phyloP scores from a whole-genome alignment of 1,140 invertebrate species.

The Eriosoma lanigerum region DNA sequence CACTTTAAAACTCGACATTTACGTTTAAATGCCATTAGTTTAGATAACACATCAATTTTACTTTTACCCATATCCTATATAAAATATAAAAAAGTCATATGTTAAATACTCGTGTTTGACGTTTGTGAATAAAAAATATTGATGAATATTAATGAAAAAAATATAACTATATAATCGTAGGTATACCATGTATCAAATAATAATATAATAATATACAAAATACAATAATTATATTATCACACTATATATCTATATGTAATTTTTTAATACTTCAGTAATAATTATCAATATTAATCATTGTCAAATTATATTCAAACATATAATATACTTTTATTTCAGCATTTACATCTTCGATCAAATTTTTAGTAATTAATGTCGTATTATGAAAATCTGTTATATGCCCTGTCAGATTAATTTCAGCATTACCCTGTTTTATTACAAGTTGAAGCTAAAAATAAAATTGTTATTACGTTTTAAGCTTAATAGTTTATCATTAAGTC shows the following conservation, averaged over 20 bases:
- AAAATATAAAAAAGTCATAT: neutral
- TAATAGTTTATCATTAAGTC: no score
- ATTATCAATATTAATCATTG: no score
- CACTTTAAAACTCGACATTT: slow-evolving; percentile 23
- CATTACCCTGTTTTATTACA: neutral
- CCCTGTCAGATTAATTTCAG: slow-evolving; percentile 1
- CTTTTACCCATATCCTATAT: slow-evolving; percentile 21
- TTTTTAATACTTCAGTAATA: no score
- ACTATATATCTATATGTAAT: no score
- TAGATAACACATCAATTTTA: slow-evolving; percentile 18
- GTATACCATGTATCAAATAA: no score
- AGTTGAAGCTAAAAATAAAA: slow-evolving; percentile 36
- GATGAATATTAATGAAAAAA: neutral
- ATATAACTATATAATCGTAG: no score
- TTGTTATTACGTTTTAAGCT: neutral
- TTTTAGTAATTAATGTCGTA: neutral
- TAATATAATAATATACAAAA: no score
- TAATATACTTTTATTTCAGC: slow-evolving; percentile 32
- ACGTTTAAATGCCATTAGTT: slow-evolving; percentile 32
- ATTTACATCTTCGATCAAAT: slow-evolving; percentile 6
- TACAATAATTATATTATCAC: no score
- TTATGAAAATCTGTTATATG: slow-evolving; percentile 3
- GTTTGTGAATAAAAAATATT: no score
- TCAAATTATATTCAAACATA: neutral
- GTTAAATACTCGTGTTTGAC: no score